Base-by-base conservation (phyloP, 2,113 vertebrate genomes). In the Scartelaos histophorus region DNA sequence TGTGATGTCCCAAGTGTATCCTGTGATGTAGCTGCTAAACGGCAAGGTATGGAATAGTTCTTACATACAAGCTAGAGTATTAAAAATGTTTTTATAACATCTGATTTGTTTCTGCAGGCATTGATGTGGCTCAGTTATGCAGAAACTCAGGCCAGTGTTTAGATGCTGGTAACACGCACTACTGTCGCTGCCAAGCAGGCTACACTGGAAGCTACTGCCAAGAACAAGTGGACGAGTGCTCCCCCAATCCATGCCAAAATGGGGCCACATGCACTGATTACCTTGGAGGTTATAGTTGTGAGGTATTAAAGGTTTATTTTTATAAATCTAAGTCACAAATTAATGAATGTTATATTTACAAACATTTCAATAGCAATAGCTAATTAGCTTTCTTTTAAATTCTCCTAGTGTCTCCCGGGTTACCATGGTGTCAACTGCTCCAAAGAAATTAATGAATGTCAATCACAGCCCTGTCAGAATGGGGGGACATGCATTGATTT, bases 121-220 rank as follows among this genome's bases (percentile, higher is more conserved):
- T 97, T 25, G 95, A 96, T 0, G 88, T 97, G 7, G 83, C 89
- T 6, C 94, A 93, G 15, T 90, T 99, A 62, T 99, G 97, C 90
- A 93, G 94, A 71, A 98, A 98, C 49, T 95, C 96, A 0, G 98
- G 98, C 1, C 94, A 95, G 77, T 99, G 98, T 13, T 82, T 96
- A 68, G 95, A 99, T 60, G 93, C 94, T 0, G 95, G 95, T 73
- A 97, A 94, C 92, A 98, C 96, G 0, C 98, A 99, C 83, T 95
- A 95, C 88, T 99, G 98, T 85, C 95, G 93, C 74, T 99, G 98
- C 87, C 98, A 96, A 89, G 94, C 95, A 0, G 97, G 98, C 54
- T 99, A 99, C 91, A 98, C 95, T 0, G 97, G 98, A 82, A 99
- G 98, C 88, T 99, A 99, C 94, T 99, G 98, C 0, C 96, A 98